A percentile compares a stretch with the other conserved stretches of the same genome.
These are phyloP conservation scores for Chouioia cunea DNA, from an alignment of 2,888 invertebrate genomes.

Conservation along the genomic window DNA sequence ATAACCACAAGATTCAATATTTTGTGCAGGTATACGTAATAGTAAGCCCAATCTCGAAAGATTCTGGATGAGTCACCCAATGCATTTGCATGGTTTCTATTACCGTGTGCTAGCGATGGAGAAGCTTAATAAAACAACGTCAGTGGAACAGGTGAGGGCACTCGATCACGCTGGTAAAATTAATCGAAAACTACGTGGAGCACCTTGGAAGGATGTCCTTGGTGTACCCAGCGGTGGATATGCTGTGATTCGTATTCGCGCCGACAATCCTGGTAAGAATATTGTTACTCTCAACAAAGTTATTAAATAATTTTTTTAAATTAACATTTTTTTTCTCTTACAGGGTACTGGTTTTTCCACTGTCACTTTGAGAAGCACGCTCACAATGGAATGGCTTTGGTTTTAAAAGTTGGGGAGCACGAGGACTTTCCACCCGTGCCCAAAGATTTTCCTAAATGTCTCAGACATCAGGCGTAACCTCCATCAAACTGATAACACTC, in stretches of 20 bases:
- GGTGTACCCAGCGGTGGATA: not conserved
- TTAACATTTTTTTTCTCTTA: not conserved
- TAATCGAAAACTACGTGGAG: not conserved
- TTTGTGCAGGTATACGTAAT: not conserved
- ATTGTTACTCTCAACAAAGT: too few relatives aligned
- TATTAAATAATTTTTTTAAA: too few relatives aligned
- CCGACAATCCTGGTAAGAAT: conserved; percentile 10
- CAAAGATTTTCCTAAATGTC: not conserved
- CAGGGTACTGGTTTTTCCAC: conserved; percentile 9
- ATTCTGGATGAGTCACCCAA: too few relatives aligned
- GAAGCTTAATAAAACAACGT: conserved; percentile 76
- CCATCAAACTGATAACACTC: too few relatives aligned
- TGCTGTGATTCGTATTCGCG: not conserved
- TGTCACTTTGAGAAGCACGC: conserved; percentile 2
- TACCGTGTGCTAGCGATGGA: conserved; percentile 87
- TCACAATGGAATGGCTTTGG: not conserved
- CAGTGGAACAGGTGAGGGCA: conserved; percentile 71
- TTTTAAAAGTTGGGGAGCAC: not conserved
- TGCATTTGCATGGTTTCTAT: conserved; percentile 87
- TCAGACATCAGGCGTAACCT: too few relatives aligned
- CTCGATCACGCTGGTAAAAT: not conserved
- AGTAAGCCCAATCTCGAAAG: too few relatives aligned
- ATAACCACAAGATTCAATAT: not conserved
- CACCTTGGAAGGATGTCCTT: not conserved
- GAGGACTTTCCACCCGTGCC: not conserved